phyloP scores from a whole-genome alignment of 2,888 invertebrate genomes.

The Tipula unca region DNA sequence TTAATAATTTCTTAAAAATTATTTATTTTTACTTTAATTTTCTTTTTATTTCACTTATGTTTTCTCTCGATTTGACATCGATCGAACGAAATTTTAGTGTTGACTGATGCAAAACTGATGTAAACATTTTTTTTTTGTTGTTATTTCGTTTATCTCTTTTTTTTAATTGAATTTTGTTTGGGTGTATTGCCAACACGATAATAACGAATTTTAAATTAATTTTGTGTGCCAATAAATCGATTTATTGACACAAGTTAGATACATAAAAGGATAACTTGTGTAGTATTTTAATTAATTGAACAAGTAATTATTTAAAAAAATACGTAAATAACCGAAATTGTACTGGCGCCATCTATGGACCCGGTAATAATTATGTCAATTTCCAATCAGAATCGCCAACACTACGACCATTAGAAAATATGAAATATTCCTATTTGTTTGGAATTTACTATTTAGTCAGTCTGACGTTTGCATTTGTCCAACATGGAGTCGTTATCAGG shows the following conservation, averaged over 20 bases:
- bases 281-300: neutral
- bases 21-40: constrained; percentile 17
- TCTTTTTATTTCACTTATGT: constrained; percentile 22
- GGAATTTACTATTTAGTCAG: neutral
- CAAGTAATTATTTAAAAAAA: neutral
- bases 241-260: neutral
- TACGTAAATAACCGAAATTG: neutral
- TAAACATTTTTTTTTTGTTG: neutral
- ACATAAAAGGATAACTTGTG: neutral
- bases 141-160: neutral
- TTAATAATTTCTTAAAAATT: neutral
- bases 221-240: neutral
- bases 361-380: neutral
- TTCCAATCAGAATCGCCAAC: neutral
- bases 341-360: neutral
- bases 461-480: neutral
- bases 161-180: neutral
- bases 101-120: constrained; percentile 16
- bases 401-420: neutral
- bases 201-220: neutral
- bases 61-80: constrained; percentile 25
- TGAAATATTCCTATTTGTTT: neutral
- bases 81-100: constrained; percentile 21
- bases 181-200: neutral
- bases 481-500: constrained; percentile 70